Conservation (phyloP, 2,113 vertebrate species). For the Macroglossus sobrinus region DNA sequence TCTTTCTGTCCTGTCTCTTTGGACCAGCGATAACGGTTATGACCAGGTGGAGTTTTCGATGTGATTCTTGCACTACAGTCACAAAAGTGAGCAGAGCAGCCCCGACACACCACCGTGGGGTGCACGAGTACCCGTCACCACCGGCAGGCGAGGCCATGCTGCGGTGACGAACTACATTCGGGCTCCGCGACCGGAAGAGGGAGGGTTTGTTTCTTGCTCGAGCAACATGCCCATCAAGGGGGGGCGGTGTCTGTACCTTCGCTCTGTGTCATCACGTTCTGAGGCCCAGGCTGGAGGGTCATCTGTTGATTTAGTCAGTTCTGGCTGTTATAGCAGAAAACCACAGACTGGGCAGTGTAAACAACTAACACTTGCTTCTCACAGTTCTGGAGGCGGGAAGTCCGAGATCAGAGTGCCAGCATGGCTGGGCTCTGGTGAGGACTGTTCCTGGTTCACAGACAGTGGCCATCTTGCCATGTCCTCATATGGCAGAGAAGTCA, state of each 20-base stretch:
- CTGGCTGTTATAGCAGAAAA: too few relatives aligned
- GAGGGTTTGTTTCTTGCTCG: background rate
- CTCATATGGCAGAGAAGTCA: background rate
- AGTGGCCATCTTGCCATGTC: background rate
- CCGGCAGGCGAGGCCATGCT: too few relatives aligned
- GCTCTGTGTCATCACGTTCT: background rate
- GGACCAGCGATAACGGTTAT: too few relatives aligned
- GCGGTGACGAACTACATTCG: background rate
- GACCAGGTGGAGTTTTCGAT: background rate
- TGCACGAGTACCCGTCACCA: too few relatives aligned
- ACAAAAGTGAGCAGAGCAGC: background rate
- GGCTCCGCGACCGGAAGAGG: background rate
- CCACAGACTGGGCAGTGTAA: background rate
- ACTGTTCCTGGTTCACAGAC: too few relatives aligned
- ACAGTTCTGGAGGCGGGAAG: background rate
- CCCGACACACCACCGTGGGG: too few relatives aligned
- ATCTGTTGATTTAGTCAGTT: too few relatives aligned
- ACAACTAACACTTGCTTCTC: background rate
- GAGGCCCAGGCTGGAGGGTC: too few relatives aligned
- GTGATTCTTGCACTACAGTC: background rate
- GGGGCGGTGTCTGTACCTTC: background rate
- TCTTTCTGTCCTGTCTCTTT: background rate
- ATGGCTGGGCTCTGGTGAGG: too few relatives aligned
- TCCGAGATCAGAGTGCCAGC: too few relatives aligned
- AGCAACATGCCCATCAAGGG: accelerated